Evolutionary conservation across 2,797 vertebrate species (phyloP), one percentile per base, ranked within the genome.

Genomic region (Sphenodon punctatus): DNA sequence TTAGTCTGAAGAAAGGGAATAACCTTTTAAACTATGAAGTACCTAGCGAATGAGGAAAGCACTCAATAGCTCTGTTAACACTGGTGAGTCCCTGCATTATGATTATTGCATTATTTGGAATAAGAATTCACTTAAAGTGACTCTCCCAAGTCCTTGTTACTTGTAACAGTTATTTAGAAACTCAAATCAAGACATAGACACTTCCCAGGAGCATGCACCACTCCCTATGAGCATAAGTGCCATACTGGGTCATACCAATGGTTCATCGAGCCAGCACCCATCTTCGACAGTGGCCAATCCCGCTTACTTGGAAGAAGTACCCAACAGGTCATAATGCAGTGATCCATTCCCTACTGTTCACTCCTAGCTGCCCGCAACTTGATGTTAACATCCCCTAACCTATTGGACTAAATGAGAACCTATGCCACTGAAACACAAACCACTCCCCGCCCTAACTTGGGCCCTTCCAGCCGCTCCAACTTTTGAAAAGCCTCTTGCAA

Each of bases 31-130:
- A 76, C n/a, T 77, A 10, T 65, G 14, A 45, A 53, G 46, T n/a
- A n/a, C 32, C 19, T 8, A 34, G 20, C 8, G 36, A 20, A 12
- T 27, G 13, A 69, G 72, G 17, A 48, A 82, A 75, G 41, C 71
- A 36, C 55, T 46, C 56, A 64, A 41, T 19, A 36, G 42, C 42
- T 27, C 69, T 49, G 56, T 42, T 75, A 75, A 63, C 63, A 63
- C 13, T 32, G 19, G 30, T 22, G 39, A 59, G 30, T 38, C 27
- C 32, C 53, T 59, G 55, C 45, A 48, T 67, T 49, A 34, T 36
- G 25, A 30, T 16, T 73, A 15, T 58, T 68, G 65, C 53, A 41
- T 73, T 61, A 53, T 48, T 76, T 70, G 43, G 36, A 82, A 71
- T 43, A 43, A 71, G 60, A 59, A 45, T 51, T 39, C 67, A 39